phyloP scores from a whole-genome alignment of 2,113 vertebrate species.

The Etheostoma spectabile region DNA sequence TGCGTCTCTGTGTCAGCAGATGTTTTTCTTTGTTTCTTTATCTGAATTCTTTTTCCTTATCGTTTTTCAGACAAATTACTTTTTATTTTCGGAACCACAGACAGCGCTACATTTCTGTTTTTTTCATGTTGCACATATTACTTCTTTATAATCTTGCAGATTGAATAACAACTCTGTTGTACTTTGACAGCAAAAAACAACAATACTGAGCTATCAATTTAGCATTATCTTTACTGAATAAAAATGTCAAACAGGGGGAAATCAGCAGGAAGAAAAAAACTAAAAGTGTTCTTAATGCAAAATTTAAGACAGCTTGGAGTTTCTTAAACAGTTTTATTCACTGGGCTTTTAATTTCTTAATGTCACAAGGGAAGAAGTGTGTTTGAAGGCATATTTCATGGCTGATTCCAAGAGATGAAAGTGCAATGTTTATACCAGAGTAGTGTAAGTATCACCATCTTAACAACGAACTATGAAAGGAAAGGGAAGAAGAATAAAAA shows the following conservation, averaged over 20 bases:
- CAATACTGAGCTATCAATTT: slow-evolving; percentile 6
- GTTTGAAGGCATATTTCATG: background rate
- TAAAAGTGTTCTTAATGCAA: background rate
- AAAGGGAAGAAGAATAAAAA: background rate
- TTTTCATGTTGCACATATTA: slow-evolving; percentile 16
- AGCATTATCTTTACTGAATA: slow-evolving; percentile 21
- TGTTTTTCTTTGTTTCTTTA: background rate
- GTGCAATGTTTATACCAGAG: background rate
- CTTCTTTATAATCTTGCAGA: slow-evolving; percentile 6
- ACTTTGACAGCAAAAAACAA: slow-evolving; percentile 19
- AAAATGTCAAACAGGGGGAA: slow-evolving; percentile 30
- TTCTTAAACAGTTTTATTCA: background rate
- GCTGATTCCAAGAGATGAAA: slow-evolving; percentile 1
- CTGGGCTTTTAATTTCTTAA: background rate
- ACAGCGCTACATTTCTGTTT: slow-evolving; percentile 15
- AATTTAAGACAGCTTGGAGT: background rate
- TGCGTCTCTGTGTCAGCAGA: slow-evolving; percentile 33
- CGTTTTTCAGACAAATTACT: slow-evolving; percentile 39
- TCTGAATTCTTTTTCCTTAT: slow-evolving; percentile 28
- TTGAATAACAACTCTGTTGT: slow-evolving; percentile 12
- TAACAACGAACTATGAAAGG: background rate
- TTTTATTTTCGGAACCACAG: slow-evolving; percentile 30
- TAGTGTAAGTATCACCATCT: background rate
- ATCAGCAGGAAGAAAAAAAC: background rate
- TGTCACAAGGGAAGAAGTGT: background rate